phyloP scores from a whole-genome alignment of 2,113 vertebrate species.

The Albula glossodonta region DNA sequence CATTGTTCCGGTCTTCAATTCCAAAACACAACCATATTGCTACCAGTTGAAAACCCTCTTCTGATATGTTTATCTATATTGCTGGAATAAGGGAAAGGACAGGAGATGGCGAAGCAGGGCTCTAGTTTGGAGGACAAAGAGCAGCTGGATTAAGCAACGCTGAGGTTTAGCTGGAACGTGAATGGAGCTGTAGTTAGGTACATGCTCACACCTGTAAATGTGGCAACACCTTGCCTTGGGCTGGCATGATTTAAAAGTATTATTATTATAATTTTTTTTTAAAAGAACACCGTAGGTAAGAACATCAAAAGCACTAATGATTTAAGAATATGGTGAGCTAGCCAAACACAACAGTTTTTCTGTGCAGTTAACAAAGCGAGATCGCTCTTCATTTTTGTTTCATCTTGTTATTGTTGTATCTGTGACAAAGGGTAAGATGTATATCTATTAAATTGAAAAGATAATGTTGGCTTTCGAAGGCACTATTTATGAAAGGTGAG shows the following conservation, averaged over 20 bases:
- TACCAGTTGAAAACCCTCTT: not conserved
- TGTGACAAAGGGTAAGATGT: slow-evolving; percentile 11
- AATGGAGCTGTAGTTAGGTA: not conserved
- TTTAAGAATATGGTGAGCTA: slow-evolving; percentile 2
- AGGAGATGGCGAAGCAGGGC: not conserved
- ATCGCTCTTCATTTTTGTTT: slow-evolving; percentile 5
- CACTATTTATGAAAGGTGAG: slow-evolving; percentile 20
- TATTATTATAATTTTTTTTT: not conserved
- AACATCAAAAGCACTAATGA: slow-evolving; percentile 17
- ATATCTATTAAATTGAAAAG: slow-evolving; percentile 18
- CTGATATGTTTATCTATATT: not conserved
- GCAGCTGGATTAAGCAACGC: not conserved
- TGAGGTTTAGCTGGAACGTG: not conserved
- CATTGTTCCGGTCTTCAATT: too few species aligned
- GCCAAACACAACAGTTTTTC: too few species aligned
- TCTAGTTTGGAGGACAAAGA: slow-evolving; percentile 1
- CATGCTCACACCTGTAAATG: slow-evolving; percentile 18
- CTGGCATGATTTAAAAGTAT: slow-evolving; percentile 12
- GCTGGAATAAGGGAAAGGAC: not conserved
- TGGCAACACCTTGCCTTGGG: slow-evolving; percentile 4
- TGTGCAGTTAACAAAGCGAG: too few species aligned
- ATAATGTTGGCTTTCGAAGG: slow-evolving; percentile 9
- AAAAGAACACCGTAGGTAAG: not conserved
- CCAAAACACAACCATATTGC: not conserved
- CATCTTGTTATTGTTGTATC: not conserved